Evolutionary conservation across 2,888 invertebrate species (phyloP), one percentile per base, ranked within the genome.

Genomic region (Eilema caniola): DNA sequence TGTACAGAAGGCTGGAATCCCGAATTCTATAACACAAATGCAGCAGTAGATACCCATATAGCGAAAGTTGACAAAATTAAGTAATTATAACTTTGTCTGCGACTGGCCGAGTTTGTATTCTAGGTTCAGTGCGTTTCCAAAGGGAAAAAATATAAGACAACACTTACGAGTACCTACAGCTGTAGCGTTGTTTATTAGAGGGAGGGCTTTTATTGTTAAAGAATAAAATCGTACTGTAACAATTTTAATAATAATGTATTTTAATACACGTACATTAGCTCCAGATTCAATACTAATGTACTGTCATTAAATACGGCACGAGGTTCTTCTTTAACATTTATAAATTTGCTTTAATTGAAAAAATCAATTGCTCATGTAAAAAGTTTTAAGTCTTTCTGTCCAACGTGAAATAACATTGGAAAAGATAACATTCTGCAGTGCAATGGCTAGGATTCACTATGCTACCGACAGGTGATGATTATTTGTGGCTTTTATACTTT

Each of bases 31-130:
- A 20, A 47, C 47, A 12, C 20, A 20, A 20, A 47, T 16, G 4
- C 41, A 16, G 5, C 20, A 47, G 7, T 5, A 47, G 16, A 47
- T 5, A 47, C 14, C 37, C 5, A 20, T 7, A 47, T 20, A 53
- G n/a, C n/a, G 1, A n/a, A 53, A 53, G 10, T n/a, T 20, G 20
- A n/a, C 53, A 20, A n/a, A 53, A 53, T n/a, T 0, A 53, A n/a
- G 53, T 53, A 53, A n/a, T n/a, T 53, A 53, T 53, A 53, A 53
- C 53, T 53, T 53, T n/a, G n/a, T 53, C n/a, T 53, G n/a, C n/a
- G n/a, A 10, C 7, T 10, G 53, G n/a, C n/a, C 8, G n/a, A n/a
- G n/a, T 53, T 53, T 3, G 53, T n/a, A n/a, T 53, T n/a, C 47
- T 20, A 47, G n/a, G 53, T 53, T 8, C 53, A 2, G n/a, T 53